Conservation (phyloP, 2,888 invertebrate species). For the Sympetrum striolatum region DNA sequence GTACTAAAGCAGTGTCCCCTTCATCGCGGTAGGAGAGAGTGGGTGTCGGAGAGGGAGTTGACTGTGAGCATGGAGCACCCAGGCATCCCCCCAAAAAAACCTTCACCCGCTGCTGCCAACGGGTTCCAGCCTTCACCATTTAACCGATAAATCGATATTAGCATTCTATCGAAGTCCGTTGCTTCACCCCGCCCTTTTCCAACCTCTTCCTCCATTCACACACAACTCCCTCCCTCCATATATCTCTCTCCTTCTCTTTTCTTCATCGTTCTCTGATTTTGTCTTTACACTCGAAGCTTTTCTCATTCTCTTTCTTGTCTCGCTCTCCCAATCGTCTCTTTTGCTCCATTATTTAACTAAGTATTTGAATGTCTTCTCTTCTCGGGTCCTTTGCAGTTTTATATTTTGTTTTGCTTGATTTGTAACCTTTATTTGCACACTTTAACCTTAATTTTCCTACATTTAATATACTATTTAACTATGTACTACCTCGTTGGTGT, state of each 20-base stretch:
- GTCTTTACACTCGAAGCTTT: not conserved
- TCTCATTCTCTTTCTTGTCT: not conserved
- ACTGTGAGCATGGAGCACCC: not conserved
- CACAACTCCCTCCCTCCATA: not conserved
- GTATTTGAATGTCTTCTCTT: no score
- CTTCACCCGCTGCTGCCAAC: conserved; percentile 8
- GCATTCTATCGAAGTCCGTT: conserved; percentile 8
- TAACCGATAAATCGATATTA: conserved; percentile 44
- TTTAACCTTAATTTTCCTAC: no score
- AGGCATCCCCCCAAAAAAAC: conserved; percentile 5
- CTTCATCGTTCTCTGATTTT: no score
- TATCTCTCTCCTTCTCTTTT: not conserved
- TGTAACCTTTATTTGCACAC: no score
- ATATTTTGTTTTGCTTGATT: no score
- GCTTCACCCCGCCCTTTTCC: not conserved
- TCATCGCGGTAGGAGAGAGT: not conserved
- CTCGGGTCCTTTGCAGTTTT: no score
- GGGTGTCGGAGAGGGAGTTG: not conserved
- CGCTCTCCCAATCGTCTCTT: not conserved
- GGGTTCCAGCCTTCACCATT: conserved; percentile 32
- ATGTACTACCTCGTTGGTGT: no score
- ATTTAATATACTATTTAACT: no score
- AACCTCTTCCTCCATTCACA: not conserved
- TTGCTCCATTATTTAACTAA: no score
- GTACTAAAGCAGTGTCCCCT: not conserved